phyloP scores from a whole-genome alignment of 1,140 invertebrate genomes.

The Nylanderia fulva region DNA sequence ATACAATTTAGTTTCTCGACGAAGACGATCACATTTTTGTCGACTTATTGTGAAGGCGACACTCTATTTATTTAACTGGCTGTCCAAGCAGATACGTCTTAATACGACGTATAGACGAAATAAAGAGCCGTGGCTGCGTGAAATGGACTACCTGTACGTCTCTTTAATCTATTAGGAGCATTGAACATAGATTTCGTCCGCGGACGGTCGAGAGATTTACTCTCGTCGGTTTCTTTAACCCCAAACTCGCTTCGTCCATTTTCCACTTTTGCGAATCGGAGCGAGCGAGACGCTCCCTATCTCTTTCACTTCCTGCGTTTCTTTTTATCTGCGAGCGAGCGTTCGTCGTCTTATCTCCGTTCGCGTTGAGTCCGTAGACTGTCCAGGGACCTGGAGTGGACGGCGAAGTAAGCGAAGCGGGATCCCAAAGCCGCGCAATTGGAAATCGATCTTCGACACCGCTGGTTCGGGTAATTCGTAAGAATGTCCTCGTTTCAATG shows the following conservation, averaged over 20 bases:
- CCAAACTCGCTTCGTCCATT: slow-evolving; percentile 58
- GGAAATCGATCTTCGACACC: slow-evolving; percentile 56
- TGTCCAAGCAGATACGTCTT: slow-evolving; percentile 31
- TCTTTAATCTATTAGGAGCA: slow-evolving; percentile 59
- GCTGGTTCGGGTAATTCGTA: slow-evolving; percentile 51
- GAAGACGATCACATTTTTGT: slow-evolving; percentile 28
- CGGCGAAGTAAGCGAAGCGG: slow-evolving; percentile 12
- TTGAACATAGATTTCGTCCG: slow-evolving; percentile 56
- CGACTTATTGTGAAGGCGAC: neutral
- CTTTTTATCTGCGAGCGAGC: slow-evolving; percentile 46
- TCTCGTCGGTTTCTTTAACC: slow-evolving; percentile 57
- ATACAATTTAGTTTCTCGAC: slow-evolving; percentile 10
- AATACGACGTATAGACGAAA: slow-evolving; percentile 49
- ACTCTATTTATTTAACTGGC: slow-evolving; percentile 49
- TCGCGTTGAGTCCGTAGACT: slow-evolving; percentile 26
- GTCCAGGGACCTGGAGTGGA: slow-evolving; percentile 6
- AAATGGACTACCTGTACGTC: slow-evolving; percentile 53
- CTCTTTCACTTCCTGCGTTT: slow-evolving; percentile 55
- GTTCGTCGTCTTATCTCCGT: slow-evolving; percentile 44
- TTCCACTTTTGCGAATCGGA: slow-evolving; percentile 48
- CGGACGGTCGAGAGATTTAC: slow-evolving; percentile 51
- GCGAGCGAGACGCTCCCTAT: slow-evolving; percentile 15
- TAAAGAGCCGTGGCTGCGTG: slow-evolving; percentile 54
- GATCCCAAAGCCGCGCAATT: slow-evolving; percentile 20
- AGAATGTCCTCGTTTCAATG: slow-evolving; percentile 55